Percentiles rank a stretch among this genome's conserved stretches.
These are phyloP conservation scores for Epinotia bilunana DNA, from an alignment of 2,888 invertebrate species.

Conservation along the genomic window DNA sequence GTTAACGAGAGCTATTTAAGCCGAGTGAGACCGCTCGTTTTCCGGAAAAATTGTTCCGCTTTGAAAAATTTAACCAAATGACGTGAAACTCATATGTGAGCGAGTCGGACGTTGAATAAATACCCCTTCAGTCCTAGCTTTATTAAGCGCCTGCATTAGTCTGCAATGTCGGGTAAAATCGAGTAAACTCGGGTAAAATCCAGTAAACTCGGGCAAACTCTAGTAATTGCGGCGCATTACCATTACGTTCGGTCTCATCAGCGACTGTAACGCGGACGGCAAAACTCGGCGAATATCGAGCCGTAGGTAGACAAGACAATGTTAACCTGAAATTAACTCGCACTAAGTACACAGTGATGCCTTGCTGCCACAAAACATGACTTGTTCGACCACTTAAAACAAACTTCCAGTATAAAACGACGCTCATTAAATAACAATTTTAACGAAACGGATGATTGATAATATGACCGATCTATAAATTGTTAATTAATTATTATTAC, in stretches of 20 bases:
- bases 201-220: conserved; percentile 56
- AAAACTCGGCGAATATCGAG: conserved; percentile 18
- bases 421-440: no score
- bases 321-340: not conserved
- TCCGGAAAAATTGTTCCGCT: conserved; percentile 71
- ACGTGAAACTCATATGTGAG: conserved; percentile 77
- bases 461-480: no score
- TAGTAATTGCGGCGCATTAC: conserved; percentile 63
- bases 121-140: conserved; percentile 59
- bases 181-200: conserved; percentile 50
- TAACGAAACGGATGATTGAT: no score
- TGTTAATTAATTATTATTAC: no score
- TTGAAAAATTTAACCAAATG: conserved; percentile 78
- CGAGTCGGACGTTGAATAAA: conserved; percentile 61
- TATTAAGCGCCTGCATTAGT: conserved; percentile 63
- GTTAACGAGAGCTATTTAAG: conserved; percentile 82
- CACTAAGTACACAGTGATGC: not conserved
- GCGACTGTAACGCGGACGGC: conserved; percentile 26
- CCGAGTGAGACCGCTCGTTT: conserved; percentile 61
- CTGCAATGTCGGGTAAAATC: conserved; percentile 54
- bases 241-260: conserved; percentile 49
- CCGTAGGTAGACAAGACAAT: not conserved
- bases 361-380: not conserved
- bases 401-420: no score
- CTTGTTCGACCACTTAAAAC: not conserved